A percentile compares a stretch with the other conserved stretches of the same genome.
These are phyloP conservation scores for Myzus persicae DNA, from an alignment of 1,140 invertebrate species.

Conservation along the genomic window DNA sequence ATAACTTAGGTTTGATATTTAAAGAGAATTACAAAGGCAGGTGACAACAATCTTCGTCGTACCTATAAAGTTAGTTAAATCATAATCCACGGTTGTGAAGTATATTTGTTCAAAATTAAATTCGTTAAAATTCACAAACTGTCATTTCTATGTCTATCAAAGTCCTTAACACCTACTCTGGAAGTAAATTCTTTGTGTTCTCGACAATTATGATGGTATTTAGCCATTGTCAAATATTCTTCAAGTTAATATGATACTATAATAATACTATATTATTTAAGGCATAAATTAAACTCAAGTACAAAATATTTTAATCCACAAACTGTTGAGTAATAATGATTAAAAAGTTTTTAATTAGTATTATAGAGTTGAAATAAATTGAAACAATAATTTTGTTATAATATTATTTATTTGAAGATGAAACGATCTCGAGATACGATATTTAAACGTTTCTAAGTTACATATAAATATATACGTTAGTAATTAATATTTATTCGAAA, in stretches of 20 bases:
- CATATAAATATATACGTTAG: no score
- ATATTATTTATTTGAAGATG: not conserved
- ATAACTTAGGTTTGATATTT: not conserved
- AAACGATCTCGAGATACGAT: not conserved
- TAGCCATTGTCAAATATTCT: not conserved
- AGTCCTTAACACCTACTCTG: not conserved
- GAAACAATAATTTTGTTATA: not conserved
- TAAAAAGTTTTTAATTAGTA: not conserved
- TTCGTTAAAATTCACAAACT: not conserved
- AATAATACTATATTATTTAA: not conserved
- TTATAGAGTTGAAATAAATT: conserved; percentile 7
- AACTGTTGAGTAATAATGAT: not conserved
- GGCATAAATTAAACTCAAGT: not conserved
- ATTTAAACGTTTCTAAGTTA: not conserved
- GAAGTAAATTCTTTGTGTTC: not conserved
- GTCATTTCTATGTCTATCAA: not conserved
- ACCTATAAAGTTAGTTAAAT: not conserved
- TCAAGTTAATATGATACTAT: not conserved
- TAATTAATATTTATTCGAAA: not conserved
- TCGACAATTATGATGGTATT: not conserved
- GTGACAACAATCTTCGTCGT: not conserved
- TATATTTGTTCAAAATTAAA: not conserved
- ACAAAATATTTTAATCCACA: not conserved
- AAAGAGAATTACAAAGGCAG: not conserved
- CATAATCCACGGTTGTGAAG: not conserved